A percentile compares a stretch with the other conserved stretches of the same genome.
phyloP scores from a whole-genome alignment of 1,140 invertebrate genomes.

The Philotrypesis tridentata region DNA sequence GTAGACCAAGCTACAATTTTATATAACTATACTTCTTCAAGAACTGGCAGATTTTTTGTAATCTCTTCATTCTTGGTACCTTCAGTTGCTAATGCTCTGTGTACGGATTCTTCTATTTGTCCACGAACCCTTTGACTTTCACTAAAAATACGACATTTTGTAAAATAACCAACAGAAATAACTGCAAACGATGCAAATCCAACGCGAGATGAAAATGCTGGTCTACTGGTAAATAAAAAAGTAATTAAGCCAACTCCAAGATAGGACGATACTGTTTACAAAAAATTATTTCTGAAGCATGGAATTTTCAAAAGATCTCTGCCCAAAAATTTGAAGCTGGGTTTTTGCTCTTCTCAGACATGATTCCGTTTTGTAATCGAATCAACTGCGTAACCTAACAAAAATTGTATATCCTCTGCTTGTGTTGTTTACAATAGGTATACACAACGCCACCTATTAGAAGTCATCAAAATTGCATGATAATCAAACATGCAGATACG shows the following conservation, averaged over 20 bases:
- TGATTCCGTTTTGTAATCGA: background rate
- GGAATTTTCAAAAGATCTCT: slow-evolving; percentile 49
- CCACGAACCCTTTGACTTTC: background rate
- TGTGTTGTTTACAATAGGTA: too few relatives aligned
- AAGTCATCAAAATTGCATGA: too few relatives aligned
- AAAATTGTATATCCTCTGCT: background rate
- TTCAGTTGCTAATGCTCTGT: slow-evolving; percentile 5
- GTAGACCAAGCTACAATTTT: slow-evolving; percentile 23
- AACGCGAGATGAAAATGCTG: slow-evolving; percentile 38
- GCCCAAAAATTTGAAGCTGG: slow-evolving; percentile 36
- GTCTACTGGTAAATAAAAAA: slow-evolving; percentile 55
- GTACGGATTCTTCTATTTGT: slow-evolving; percentile 33
- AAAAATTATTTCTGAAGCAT: slow-evolving; percentile 51
- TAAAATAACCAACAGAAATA: slow-evolving; percentile 44
- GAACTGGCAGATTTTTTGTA: background rate
- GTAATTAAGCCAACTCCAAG: slow-evolving; percentile 34
- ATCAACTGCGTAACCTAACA: background rate
- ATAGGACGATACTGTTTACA: slow-evolving; percentile 53
- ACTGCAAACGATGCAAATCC: slow-evolving; percentile 50
- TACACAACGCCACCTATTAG: too few relatives aligned
- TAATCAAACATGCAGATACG: too few relatives aligned
- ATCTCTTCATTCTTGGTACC: slow-evolving; percentile 33
- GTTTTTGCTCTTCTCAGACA: slow-evolving; percentile 1
- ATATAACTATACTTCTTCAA: slow-evolving; percentile 14
- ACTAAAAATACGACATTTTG: slow-evolving; percentile 39